These are phyloP conservation scores for Leptodirus hochenwartii DNA, from an alignment of 2,888 invertebrate species.

Conservation along the genomic window DNA sequence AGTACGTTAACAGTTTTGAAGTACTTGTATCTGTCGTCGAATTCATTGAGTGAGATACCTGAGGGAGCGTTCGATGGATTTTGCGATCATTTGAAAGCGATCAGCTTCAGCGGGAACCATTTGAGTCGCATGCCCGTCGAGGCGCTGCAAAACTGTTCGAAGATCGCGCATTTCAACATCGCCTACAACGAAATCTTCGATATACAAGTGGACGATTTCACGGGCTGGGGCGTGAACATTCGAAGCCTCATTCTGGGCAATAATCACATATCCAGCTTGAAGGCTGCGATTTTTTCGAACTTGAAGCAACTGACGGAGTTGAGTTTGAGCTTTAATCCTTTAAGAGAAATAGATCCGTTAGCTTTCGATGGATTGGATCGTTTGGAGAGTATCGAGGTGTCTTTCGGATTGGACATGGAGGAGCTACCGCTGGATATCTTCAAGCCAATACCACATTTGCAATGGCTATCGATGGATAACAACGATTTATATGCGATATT, in stretches of 20 bases:
- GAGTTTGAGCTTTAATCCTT: conserved; percentile 79
- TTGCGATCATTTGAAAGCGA: conserved; percentile 46
- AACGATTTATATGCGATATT: conserved; percentile 64
- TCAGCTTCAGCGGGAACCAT: conserved; percentile 68
- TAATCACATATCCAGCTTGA: conserved; percentile 61
- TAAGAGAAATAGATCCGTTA: conserved; percentile 62
- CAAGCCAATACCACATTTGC: conserved; percentile 50
- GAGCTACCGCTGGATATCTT: conserved; percentile 60
- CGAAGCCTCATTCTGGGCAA: conserved; percentile 68
- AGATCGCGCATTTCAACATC: conserved; percentile 70
- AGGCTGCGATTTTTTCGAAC: conserved; percentile 51
- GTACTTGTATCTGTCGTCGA: conserved; percentile 69
- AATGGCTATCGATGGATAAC: conserved; percentile 75
- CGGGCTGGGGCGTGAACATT: conserved; percentile 58
- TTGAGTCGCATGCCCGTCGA: conserved; percentile 52
- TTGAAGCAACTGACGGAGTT: conserved; percentile 67
- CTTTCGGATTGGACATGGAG: conserved; percentile 68
- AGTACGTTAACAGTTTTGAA: conserved; percentile 47
- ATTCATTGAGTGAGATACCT: conserved; percentile 45
- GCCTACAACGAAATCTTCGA: conserved; percentile 74
- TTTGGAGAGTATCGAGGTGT: conserved; percentile 68
- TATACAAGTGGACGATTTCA: conserved; percentile 58
- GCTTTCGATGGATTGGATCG: conserved; percentile 62
- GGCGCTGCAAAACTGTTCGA: conserved; percentile 50
- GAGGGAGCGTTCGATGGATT: conserved; percentile 40